Base-by-base conservation (phyloP, 2,113 vertebrate genomes). In the Motacilla alba region DNA sequence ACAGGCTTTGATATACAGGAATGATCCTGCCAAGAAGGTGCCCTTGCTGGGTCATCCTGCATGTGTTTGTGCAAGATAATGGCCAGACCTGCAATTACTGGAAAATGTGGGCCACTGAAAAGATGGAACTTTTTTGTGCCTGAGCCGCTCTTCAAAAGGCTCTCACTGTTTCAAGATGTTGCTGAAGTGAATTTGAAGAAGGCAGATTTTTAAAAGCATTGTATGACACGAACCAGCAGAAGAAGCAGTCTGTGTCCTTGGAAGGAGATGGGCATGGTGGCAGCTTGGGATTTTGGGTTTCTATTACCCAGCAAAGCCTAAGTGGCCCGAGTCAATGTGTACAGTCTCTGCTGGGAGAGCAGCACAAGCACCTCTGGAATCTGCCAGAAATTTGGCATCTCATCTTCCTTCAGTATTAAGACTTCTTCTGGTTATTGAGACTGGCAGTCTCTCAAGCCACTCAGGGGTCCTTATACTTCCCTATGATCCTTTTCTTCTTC, bases 211-310 rank as follows among this genome's bases (percentile, higher is more conserved):
- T 75, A 39, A 1, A 58, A 75, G 58, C 24, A 15, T 9, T 66
- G 15, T 9, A 70, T 41, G 19, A 49, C 39, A n/a, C n/a, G 43
- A 92, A 31, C 33, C 44, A 63, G 46, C 3, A 10, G 60, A 18
- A 63, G 72, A 69, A 79, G 43, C 26, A 46, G 13, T 41, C 10
- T 47, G 14, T 35, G 60, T 52, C 47, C 19, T 66, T 35, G 20
- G 35, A 80, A 89, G 33, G 30, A 68, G 35, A 23, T 0, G 0
- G 59, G 28, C 35, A 35, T 1, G 0, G 13, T 23, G n/a, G 21
- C 17, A 73, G 5, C 20, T 4, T 70, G 28, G 31, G 43, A 26
- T 56, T 82, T 87, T 13, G 15, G 7, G 28, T 67, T 58, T 49
- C 52, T 53, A 2, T 22, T 52, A 58, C 26, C 2, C 3, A 52